A percentile compares a stretch with the other conserved stretches of the same genome.
These are phyloP conservation scores for Pholis gunnellus DNA, from an alignment of 2,113 vertebrate genomes.

Conservation along the genomic window DNA sequence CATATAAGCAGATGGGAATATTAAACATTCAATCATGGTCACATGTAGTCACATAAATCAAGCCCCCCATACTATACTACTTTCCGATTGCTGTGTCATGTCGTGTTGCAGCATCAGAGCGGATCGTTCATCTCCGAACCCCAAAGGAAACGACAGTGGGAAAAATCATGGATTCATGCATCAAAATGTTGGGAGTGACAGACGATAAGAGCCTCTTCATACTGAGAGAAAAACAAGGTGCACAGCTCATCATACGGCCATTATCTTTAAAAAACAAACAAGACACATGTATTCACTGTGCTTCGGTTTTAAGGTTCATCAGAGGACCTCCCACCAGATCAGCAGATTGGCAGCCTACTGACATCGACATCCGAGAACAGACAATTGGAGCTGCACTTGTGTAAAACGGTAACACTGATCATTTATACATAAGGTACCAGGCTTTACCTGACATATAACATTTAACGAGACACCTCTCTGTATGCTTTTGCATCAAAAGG, in stretches of 20 bases:
- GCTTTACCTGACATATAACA: not conserved
- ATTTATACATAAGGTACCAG: not conserved
- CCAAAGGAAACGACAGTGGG: conserved; percentile 74
- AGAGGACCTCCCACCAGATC: conserved; percentile 70
- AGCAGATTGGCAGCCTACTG: conserved; percentile 75
- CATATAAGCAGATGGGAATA: not conserved
- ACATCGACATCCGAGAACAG: conserved; percentile 56
- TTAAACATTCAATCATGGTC: not conserved
- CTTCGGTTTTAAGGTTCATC: conserved; percentile 59
- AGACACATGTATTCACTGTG: not conserved
- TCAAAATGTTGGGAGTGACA: conserved; percentile 77
- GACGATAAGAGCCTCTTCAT: conserved; percentile 75
- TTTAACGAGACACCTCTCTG: not conserved
- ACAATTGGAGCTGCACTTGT: conserved; percentile 79
- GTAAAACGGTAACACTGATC: conserved; percentile 70
- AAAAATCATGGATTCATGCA: conserved; percentile 71
- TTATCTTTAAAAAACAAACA: not conserved
- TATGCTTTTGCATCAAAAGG: conserved; percentile 51
- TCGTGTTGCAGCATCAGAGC: conserved; percentile 74
- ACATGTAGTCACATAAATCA: not conserved
- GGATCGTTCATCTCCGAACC: conserved; percentile 77
- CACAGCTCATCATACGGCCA: not conserved
- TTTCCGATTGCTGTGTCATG: conserved; percentile 16
- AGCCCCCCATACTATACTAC: not conserved
- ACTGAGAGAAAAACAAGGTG: conserved; percentile 75